Evolutionary conservation across 2,888 invertebrate species (phyloP).

Genomic region (Drosophila prolongata): DNA sequence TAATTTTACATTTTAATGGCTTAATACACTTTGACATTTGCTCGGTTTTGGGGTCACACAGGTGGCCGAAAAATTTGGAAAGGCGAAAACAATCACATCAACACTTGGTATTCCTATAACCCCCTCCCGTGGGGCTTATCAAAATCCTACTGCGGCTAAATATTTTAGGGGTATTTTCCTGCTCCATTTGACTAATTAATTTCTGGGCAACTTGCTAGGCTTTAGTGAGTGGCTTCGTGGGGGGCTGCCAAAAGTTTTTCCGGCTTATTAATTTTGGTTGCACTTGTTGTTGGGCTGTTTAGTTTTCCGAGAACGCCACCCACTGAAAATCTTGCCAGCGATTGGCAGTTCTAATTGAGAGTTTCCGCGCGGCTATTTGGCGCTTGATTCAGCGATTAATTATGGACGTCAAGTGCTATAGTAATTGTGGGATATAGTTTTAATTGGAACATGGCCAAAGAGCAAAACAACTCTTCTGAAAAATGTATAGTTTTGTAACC

Average conservation of each 20-base stretch:
- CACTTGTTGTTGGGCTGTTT: slow-evolving; percentile 31
- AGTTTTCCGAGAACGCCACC: slow-evolving; percentile 12
- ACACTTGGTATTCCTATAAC: slow-evolving; percentile 32
- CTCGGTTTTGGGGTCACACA: slow-evolving; percentile 30
- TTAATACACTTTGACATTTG: slow-evolving; percentile 53
- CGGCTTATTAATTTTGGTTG: slow-evolving; percentile 57
- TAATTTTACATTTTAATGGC: slow-evolving; percentile 52
- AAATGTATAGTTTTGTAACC: neutral
- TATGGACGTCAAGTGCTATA: slow-evolving; percentile 14
- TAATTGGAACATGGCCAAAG: neutral
- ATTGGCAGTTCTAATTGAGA: slow-evolving; percentile 47
- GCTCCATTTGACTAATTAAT: slow-evolving; percentile 70
- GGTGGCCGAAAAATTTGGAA: slow-evolving; percentile 40
- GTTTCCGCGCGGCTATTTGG: slow-evolving; percentile 10
- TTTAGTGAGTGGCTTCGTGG: slow-evolving; percentile 15
- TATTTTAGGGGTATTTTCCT: slow-evolving; percentile 47
- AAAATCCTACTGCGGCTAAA: slow-evolving; percentile 48
- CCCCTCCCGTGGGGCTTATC: slow-evolving; percentile 47
- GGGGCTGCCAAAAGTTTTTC: slow-evolving; percentile 53
- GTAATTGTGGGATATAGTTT: neutral
- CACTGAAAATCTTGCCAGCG: slow-evolving; percentile 25
- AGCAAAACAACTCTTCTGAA: neutral
- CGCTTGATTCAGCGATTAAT: slow-evolving; percentile 25
- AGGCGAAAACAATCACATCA: slow-evolving; percentile 36
- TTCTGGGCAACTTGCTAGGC: slow-evolving; percentile 59